phyloP scores from a whole-genome alignment of 2,888 invertebrate species.

The Drosophila kambysellisi region DNA sequence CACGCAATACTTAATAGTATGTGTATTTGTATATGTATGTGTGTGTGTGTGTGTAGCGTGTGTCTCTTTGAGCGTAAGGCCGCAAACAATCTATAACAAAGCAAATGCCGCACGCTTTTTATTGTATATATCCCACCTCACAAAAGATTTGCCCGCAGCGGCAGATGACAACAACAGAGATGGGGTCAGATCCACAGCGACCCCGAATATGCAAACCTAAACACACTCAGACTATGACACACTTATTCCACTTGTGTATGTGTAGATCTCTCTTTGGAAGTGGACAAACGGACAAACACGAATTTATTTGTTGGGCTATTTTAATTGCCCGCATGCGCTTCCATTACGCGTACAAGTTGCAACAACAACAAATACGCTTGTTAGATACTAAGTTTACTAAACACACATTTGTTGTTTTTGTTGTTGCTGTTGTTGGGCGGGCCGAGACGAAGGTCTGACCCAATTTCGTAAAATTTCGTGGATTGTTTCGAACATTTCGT shows the following conservation, averaged over 20 bases:
- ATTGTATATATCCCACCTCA: not conserved
- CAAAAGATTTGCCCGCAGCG: constrained; percentile 36
- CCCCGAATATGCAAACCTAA: constrained; percentile 33
- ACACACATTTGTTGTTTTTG: not conserved
- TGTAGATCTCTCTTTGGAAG: constrained; percentile 9
- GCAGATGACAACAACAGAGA: constrained; percentile 35
- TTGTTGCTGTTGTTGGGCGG: constrained; percentile 30
- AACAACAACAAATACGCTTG: constrained; percentile 15
- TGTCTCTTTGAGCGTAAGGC: constrained; percentile 15
- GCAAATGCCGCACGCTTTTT: constrained; percentile 23
- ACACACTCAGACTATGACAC: not conserved
- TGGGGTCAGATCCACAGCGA: constrained; percentile 30
- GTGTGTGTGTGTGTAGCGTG: not conserved
- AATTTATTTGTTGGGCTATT: constrained; percentile 64
- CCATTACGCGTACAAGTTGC: constrained; percentile 59
- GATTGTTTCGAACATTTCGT: constrained; percentile 66
- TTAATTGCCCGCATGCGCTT: constrained; percentile 78
- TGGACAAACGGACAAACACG: constrained; percentile 39
- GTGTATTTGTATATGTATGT: constrained; percentile 3
- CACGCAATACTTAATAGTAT: constrained; percentile 40
- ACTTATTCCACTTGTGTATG: not conserved
- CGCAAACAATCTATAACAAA: constrained; percentile 34
- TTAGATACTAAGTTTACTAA: constrained; percentile 62
- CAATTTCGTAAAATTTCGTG: constrained; percentile 68
- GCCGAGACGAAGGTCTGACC: constrained; percentile 47